Evolutionary conservation across 2,888 invertebrate species (phyloP).

Genomic region (Zaprionus bogoriensis): DNA sequence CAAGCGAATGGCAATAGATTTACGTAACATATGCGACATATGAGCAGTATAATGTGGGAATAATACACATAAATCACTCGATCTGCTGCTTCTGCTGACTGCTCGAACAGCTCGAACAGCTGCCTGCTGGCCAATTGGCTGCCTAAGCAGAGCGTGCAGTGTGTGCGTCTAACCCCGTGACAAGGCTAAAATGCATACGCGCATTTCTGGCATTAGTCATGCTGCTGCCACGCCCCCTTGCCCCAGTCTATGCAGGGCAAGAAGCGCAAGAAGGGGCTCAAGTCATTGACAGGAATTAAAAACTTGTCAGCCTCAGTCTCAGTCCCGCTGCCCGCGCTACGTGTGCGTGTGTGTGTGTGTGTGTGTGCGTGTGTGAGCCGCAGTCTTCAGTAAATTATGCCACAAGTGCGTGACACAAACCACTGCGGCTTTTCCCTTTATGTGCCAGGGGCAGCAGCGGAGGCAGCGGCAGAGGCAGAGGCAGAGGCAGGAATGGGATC

Average conservation of each 20-base stretch:
- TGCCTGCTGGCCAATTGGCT: slow-evolving; percentile 27
- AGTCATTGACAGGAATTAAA: slow-evolving; percentile 73
- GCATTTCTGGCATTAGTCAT: slow-evolving; percentile 12
- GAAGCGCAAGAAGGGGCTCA: slow-evolving; percentile 57
- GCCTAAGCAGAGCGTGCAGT: slow-evolving; percentile 14
- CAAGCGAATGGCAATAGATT: too few relatives aligned
- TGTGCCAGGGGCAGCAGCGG: background rate
- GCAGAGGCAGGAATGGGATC: background rate
- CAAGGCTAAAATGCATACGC: slow-evolving; percentile 21
- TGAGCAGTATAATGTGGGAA: too few relatives aligned
- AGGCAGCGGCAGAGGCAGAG: background rate
- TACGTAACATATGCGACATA: too few relatives aligned
- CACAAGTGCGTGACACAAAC: slow-evolving; percentile 74
- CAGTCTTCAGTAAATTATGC: slow-evolving; percentile 70
- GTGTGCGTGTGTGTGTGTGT: slow-evolving; percentile 10
- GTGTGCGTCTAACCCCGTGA: slow-evolving; percentile 35
- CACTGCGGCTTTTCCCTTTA: slow-evolving; percentile 36
- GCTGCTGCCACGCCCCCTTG: background rate
- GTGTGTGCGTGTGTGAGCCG: slow-evolving; percentile 24
- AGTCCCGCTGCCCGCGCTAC: background rate
- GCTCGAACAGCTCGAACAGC: slow-evolving; percentile 1
- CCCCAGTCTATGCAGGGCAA: slow-evolving; percentile 7
- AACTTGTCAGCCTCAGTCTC: slow-evolving; percentile 67
- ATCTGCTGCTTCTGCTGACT: background rate
- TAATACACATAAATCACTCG: too few relatives aligned